Conservation (phyloP, 2,888 invertebrate genomes). For the Hanleya hanleyi region DNA sequence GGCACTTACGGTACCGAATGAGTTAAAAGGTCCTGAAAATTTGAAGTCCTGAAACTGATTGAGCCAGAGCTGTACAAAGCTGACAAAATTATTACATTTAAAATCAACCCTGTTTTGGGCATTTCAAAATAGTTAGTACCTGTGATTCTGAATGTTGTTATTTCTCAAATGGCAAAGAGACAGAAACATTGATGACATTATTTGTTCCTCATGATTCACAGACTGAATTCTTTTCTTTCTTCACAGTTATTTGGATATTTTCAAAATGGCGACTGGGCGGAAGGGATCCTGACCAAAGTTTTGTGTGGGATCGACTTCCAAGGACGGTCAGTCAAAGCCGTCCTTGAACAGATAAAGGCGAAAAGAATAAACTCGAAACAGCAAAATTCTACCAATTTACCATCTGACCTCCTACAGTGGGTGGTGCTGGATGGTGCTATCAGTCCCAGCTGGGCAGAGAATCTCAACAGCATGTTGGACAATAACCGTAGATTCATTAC, state of each 20-base stretch:
- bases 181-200: no score
- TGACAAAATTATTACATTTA: no score
- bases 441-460: constrained; percentile 66
- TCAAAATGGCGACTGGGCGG: constrained; percentile 59
- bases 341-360: constrained; percentile 45
- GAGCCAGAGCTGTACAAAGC: no score
- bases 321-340: constrained; percentile 56
- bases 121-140: no score
- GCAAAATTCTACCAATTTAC: constrained; percentile 31
- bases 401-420: constrained; percentile 62
- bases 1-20: no score
- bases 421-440: constrained; percentile 68
- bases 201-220: no score
- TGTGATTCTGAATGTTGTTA: no score
- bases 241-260: constrained; percentile 64
- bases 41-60: no score
- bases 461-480: constrained; percentile 64
- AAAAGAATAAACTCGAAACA: constrained; percentile 51
- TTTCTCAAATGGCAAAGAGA: no score
- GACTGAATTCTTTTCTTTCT: not conserved
- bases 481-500: constrained; percentile 53
- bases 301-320: constrained; percentile 57
- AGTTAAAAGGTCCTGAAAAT: no score
- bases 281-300: constrained; percentile 63
- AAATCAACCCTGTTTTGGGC: no score